Percentiles rank a stretch among this genome's conserved stretches.
Evolutionary conservation across 2,888 invertebrate genomes (phyloP).

Genomic region (Adelognathus sp.): DNA sequence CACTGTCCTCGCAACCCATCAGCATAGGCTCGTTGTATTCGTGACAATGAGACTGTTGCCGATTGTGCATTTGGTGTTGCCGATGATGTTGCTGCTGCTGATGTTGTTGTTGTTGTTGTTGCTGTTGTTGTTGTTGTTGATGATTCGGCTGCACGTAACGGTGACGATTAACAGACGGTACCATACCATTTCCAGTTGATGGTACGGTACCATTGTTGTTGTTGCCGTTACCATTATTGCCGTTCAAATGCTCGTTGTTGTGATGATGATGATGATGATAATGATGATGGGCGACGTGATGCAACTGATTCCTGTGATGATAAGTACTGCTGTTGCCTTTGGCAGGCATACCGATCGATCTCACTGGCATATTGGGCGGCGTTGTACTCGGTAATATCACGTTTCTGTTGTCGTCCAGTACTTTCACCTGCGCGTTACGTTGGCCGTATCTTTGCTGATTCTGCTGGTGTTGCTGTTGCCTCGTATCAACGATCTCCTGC

Average conservation of each 20-base stretch:
- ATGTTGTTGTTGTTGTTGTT: constrained; percentile 34
- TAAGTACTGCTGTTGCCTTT: constrained; percentile 54
- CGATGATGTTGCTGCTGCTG: constrained; percentile 42
- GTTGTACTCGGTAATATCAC: constrained; percentile 67
- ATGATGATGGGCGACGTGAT: constrained; percentile 58
- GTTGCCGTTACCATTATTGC: constrained; percentile 53
- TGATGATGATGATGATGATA: constrained; percentile 56
- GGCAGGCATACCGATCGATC: constrained; percentile 55
- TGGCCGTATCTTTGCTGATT: constrained; percentile 69
- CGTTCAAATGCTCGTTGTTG: constrained; percentile 57
- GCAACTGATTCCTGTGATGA: constrained; percentile 60
- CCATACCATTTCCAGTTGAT: constrained; percentile 44
- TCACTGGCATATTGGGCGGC: constrained; percentile 55
- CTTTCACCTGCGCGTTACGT: constrained; percentile 82
- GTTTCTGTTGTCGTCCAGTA: constrained; percentile 81
- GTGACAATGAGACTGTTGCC: constrained; percentile 29
- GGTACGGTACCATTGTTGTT: constrained; percentile 34
- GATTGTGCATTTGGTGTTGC: constrained; percentile 27
- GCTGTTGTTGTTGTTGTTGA: constrained; percentile 30
- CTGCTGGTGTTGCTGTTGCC: constrained; percentile 72
- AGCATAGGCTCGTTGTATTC: constrained; percentile 48
- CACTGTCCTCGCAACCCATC: constrained; percentile 67
- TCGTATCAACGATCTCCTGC: constrained; percentile 82
- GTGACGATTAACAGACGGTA: constrained; percentile 33
- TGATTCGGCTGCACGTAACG: constrained; percentile 50